A percentile compares a stretch with the other conserved stretches of the same genome.
Evolutionary conservation across 1,140 invertebrate genomes (phyloP).

Genomic region (Drosophila willistoni): DNA sequence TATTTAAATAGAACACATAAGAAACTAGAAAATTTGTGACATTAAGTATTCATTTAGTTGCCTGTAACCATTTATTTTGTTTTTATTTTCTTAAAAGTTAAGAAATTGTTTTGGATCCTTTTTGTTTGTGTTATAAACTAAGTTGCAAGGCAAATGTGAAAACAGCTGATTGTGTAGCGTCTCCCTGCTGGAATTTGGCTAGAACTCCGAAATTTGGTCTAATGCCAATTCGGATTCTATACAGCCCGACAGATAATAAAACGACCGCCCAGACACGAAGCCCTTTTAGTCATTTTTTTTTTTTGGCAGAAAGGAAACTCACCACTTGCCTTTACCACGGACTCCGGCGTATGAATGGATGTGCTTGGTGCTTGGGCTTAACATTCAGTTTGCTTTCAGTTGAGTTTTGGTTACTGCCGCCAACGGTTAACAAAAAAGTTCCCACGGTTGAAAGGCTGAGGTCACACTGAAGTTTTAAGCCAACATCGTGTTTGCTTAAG

Average conservation of each 20-base stretch:
- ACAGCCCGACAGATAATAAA: slow-evolving; percentile 20
- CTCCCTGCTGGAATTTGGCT: slow-evolving; percentile 57
- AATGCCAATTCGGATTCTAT: slow-evolving; percentile 8
- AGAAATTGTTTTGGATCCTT: neutral
- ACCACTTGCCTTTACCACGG: slow-evolving; percentile 52
- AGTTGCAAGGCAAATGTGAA: neutral
- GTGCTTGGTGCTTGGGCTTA: slow-evolving; percentile 17
- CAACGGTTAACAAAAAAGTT: slow-evolving; percentile 59
- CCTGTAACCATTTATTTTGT: neutral
- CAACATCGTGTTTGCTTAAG: slow-evolving; percentile 36
- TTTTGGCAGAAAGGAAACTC: slow-evolving; percentile 36
- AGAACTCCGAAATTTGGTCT: slow-evolving; percentile 53
- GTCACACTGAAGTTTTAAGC: slow-evolving; percentile 7
- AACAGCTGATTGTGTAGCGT: slow-evolving; percentile 59
- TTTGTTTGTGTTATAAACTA: neutral
- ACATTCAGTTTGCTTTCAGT: slow-evolving; percentile 51
- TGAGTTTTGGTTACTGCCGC: slow-evolving; percentile 78
- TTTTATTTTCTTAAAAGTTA: neutral
- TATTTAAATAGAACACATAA: neutral
- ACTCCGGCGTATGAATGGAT: neutral
- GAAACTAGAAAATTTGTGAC: neutral
- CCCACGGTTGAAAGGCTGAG: slow-evolving; percentile 42
- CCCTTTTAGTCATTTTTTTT: neutral
- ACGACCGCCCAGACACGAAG: slow-evolving; percentile 22
- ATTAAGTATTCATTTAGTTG: neutral